Evolutionary conservation across 2,888 invertebrate genomes (phyloP).

Genomic region (Nomada flava): DNA sequence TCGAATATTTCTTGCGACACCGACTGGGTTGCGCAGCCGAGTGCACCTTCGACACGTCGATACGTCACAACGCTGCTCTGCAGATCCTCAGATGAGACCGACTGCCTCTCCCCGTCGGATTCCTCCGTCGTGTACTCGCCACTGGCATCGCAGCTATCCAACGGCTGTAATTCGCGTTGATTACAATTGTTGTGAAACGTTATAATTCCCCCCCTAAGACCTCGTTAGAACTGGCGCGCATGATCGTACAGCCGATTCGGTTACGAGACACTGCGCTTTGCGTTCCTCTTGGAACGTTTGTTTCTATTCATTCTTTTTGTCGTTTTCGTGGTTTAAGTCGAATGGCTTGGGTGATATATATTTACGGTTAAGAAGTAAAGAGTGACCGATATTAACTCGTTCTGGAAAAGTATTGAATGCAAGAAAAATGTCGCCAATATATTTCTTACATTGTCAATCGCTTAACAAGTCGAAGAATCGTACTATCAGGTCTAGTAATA

Average conservation of each 20-base stretch:
- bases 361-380: too few species aligned
- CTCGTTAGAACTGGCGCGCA: slow-evolving; percentile 42
- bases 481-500: too few species aligned
- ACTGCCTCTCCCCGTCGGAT: slow-evolving; percentile 89
- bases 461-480: too few species aligned
- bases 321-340: neutral
- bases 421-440: too few species aligned
- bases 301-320: neutral
- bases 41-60: slow-evolving; percentile 83
- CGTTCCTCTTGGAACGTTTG: neutral
- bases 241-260: slow-evolving; percentile 8
- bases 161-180: slow-evolving; percentile 84
- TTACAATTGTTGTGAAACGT: slow-evolving; percentile 58
- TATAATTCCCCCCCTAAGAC: slow-evolving; percentile 35
- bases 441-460: too few species aligned
- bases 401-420: too few species aligned
- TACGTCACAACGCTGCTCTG: slow-evolving; percentile 90
- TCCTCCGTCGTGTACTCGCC: slow-evolving; percentile 94
- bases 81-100: slow-evolving; percentile 91
- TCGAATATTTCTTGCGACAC: slow-evolving; percentile 82
- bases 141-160: slow-evolving; percentile 94
- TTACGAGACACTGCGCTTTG: neutral
- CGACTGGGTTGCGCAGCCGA: slow-evolving; percentile 77
- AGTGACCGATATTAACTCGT: too few species aligned
- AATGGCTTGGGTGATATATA: too few species aligned